Evolutionary conservation across 2,113 vertebrate species (phyloP).

Genomic region (Redunca redunca): DNA sequence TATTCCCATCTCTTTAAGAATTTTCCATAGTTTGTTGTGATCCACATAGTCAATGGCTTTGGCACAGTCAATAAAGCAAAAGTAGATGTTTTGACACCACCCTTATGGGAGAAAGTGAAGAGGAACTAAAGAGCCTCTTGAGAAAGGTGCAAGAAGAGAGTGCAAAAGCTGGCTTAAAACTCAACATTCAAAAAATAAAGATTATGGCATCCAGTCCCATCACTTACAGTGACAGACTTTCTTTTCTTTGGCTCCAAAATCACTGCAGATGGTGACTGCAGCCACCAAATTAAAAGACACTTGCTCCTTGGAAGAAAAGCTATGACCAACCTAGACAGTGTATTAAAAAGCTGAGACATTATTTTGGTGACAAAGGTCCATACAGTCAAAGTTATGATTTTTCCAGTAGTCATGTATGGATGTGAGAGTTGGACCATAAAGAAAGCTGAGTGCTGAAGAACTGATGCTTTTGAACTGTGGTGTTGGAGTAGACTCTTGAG

Average conservation of each 20-base stretch:
- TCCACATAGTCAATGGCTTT: not conserved
- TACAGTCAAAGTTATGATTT: not conserved
- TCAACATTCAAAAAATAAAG: not conserved
- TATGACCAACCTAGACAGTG: not conserved
- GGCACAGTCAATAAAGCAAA: not conserved
- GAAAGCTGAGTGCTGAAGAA: not conserved
- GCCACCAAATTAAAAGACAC: not conserved
- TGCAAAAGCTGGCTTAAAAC: not conserved
- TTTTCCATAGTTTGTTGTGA: not conserved
- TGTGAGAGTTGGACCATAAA: not conserved
- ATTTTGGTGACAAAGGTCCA: too few species aligned
- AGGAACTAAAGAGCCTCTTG: not conserved
- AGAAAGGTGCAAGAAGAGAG: not conserved
- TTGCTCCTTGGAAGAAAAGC: not conserved
- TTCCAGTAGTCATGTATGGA: fast-evolving
- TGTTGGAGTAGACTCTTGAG: not conserved
- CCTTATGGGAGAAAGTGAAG: not conserved
- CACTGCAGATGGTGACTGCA: not conserved
- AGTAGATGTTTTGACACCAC: not conserved
- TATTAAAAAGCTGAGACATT: not conserved
- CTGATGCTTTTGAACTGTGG: not conserved
- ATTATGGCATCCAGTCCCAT: not conserved
- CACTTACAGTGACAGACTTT: not conserved
- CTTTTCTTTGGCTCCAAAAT: not conserved
- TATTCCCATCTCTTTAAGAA: not conserved